Base-by-base conservation (phyloP, 2,797 vertebrate species). In the Anguilla marmorata region DNA sequence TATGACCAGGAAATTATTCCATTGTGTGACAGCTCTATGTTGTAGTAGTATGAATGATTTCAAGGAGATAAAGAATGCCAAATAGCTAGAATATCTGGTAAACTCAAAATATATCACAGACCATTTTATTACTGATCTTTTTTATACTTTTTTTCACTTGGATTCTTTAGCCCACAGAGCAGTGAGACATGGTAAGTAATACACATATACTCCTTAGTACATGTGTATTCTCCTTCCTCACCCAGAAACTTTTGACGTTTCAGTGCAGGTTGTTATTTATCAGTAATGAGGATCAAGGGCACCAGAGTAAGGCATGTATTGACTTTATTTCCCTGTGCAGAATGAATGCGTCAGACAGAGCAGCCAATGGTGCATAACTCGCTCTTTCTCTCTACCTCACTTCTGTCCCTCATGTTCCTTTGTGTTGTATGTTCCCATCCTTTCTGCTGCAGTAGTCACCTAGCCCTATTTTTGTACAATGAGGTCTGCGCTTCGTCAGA, bases 91-190 rank as follows among this genome's bases (percentile, higher is more conserved):
- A 30, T 85, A n/a, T 19, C 30, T 85, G 74, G 24, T 41, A 76
- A 16, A 50, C 63, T 86, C 69, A 72, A 24, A 86, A 19, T 82
- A 79, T 79, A 79, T 45, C 74, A 45, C 56, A 54, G 33, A 87
- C 50, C 24, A n/a, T 85, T 88, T 87, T 88, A 86, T 90, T 60
- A 79, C 80, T 83, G 37, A 69, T 87, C 8, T 86, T 54, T 66
- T 63, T 86, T 72, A 85, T 27, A 74, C 88, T 90, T 94, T 92
- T 54, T 93, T 92, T 93, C 88, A 86, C 91, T 95, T 95, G 93
- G 93, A 91, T 93, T 93, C 92, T 93, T 92, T 95, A 96, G 95
- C 95, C 93, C 95, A 95, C 94, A 93, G 95, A 92, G 95, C 96
- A 91, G 91, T 96, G 93, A 95, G 95, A 86, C 94, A 92, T 91